Conservation (phyloP, 2,113 vertebrate genomes). For the Natator depressus region DNA sequence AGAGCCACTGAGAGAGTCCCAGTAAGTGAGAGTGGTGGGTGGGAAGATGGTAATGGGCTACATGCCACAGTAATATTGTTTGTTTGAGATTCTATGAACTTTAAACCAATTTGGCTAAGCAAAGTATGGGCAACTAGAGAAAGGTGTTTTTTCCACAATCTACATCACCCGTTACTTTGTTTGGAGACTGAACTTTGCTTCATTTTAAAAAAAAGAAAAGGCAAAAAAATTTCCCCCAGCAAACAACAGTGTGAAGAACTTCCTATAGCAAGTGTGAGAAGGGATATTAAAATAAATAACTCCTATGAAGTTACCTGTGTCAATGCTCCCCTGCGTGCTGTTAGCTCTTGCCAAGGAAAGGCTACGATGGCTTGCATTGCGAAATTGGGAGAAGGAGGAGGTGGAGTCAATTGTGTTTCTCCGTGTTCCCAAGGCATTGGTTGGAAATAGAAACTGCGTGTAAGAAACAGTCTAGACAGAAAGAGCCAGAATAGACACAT, state of each 20-base stretch:
- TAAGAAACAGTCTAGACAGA: slow-evolving; percentile 93
- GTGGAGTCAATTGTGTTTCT: slow-evolving; percentile 98
- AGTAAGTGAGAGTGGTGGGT: not conserved
- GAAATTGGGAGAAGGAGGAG: slow-evolving; percentile 93
- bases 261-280: not conserved
- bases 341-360: slow-evolving; percentile 92
- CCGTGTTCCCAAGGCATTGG: slow-evolving; percentile 90
- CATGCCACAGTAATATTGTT: not conserved
- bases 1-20: not conserved
- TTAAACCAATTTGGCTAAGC: not conserved
- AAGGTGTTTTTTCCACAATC: not conserved
- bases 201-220: not conserved
- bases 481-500: not conserved
- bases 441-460: slow-evolving; percentile 96
- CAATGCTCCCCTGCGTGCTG: slow-evolving; percentile 97
- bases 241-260: not conserved
- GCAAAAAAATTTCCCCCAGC: rapidly evolving
- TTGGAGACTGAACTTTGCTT: not conserved
- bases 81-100: not conserved
- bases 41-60: not conserved
- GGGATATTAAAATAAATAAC: not conserved
- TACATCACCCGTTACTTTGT: not conserved
- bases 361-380: slow-evolving; percentile 95
- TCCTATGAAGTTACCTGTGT: slow-evolving; percentile 84
- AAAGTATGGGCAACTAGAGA: not conserved